Base-by-base conservation (phyloP, 2,797 vertebrate genomes). In the Ciconia nigra region DNA sequence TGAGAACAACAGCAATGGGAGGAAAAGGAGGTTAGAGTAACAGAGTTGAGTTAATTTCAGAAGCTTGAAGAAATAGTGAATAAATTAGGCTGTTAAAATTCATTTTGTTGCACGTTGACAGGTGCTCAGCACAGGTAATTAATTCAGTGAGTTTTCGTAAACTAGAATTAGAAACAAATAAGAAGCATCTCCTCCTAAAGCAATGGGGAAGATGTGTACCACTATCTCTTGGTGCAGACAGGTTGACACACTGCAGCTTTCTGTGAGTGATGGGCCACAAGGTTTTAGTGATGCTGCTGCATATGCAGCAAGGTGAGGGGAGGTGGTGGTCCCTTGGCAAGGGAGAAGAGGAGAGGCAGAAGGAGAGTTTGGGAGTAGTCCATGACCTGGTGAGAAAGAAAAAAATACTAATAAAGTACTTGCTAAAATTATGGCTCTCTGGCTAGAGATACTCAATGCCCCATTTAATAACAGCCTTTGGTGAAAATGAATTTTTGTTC, bases 81-180 rank as follows among this genome's bases (percentile, higher is more conserved):
- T 91, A 94, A 89, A 93, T 89, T 69, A 92, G 26, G 49, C 52
- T 78, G 41, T 65, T 95, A 54, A 94, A 94, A 96, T 95, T 92
- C 9, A 92, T 88, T 90, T 89, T 90, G 13, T 76, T 87, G 42
- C 58, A 92, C 61, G 55, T 81, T 87, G 87, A 46, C 73, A 77
- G 76, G 59, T 93, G 22, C 54, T 91, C 66, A 86, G 73, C 67
- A 87, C 47, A 89, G 55, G 71, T 65, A 95, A 92, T 96, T 94
- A 92, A 91, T 89, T 89, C 71, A 39, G 52, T 71, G 87, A 42
- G 33, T 89, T 92, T 84, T 85, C 87, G 90, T 94, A 85, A 93
- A 73, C n/a, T 54, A 71, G 66, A 87, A 67, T 73, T 73, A 79
- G 81, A 84, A 86, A 57, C 13, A 81, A 91, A 79, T 58, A 83